Percentiles rank a stretch among this genome's conserved stretches.
Conservation (phyloP, 2,797 vertebrate genomes). For the Lemur catta region DNA sequence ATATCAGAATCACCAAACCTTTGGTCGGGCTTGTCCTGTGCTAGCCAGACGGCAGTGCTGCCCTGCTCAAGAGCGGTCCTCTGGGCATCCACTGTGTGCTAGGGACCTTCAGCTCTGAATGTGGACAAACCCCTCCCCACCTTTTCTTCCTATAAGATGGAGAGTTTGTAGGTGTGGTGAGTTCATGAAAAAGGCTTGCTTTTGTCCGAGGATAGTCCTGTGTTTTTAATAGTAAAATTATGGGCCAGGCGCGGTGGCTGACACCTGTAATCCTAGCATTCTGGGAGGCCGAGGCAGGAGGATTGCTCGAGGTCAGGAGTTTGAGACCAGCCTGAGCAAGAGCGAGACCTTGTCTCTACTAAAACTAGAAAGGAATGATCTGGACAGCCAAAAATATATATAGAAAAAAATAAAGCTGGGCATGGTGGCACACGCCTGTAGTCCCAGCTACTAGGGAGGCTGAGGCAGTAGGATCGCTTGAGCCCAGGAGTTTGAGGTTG, state of each 20-base stretch:
- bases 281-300: too few species aligned
- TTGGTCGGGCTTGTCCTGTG: not conserved
- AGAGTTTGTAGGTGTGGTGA: not conserved
- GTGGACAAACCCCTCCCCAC: not conserved
- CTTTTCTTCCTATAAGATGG: not conserved
- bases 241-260: not conserved
- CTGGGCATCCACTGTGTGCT: fast-evolving
- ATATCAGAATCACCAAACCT: not conserved
- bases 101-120: not conserved
- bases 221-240: not conserved
- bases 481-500: too few species aligned
- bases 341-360: too few species aligned
- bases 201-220: not conserved
- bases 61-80: not conserved
- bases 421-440: too few species aligned
- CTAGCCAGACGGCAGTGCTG: not conserved
- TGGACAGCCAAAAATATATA: too few species aligned
- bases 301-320: too few species aligned
- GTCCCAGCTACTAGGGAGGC: too few species aligned
- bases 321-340: too few species aligned
- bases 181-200: slow-evolving; percentile 1
- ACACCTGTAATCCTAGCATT: too few species aligned
- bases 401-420: too few species aligned
- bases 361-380: too few species aligned
- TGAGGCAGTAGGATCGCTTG: too few species aligned